Evolutionary conservation across 2,888 invertebrate species (phyloP).

Genomic region (Yponomeuta plumbellus): DNA sequence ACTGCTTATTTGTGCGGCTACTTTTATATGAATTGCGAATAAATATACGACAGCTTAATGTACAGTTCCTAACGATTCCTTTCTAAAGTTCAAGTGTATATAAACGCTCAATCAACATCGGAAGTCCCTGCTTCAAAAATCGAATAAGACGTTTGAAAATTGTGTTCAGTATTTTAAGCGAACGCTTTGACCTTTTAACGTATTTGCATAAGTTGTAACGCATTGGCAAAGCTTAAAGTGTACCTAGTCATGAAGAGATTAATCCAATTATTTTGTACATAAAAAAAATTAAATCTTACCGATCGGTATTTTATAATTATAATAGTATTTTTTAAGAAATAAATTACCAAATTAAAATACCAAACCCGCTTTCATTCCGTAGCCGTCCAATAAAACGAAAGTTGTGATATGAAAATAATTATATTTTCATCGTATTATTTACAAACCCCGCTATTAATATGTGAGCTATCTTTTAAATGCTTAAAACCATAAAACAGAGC

Average conservation of each 20-base stretch:
- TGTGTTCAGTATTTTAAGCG: conserved; percentile 21
- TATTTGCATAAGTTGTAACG: conserved; percentile 24
- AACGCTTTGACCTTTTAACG: conserved; percentile 2
- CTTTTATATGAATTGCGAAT: conserved; percentile 4
- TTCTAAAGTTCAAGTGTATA: conserved; percentile 33
- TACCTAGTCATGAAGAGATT: conserved; percentile 67
- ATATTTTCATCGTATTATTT: conserved; percentile 49
- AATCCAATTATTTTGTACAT: conserved; percentile 66
- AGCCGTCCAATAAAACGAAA: conserved; percentile 26
- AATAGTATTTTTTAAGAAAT: conserved; percentile 57
- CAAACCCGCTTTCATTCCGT: conserved; percentile 22
- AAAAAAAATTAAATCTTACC: conserved; percentile 49
- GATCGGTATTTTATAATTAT: conserved; percentile 47
- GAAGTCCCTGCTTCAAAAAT: background rate
- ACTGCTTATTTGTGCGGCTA: conserved; percentile 32
- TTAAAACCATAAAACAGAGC: conserved; percentile 39
- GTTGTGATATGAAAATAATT: conserved; percentile 53
- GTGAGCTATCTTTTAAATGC: conserved; percentile 52
- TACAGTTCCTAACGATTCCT: background rate
- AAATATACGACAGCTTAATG: background rate
- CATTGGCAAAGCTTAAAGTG: conserved; percentile 54
- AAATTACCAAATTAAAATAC: conserved; percentile 52
- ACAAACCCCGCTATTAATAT: conserved; percentile 50
- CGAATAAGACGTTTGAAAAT: background rate
- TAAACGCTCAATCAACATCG: conserved; percentile 38